Evolutionary conservation across 2,113 vertebrate genomes (phyloP), one percentile per base, ranked within the genome.

Genomic region (Marmota monax): DNA sequence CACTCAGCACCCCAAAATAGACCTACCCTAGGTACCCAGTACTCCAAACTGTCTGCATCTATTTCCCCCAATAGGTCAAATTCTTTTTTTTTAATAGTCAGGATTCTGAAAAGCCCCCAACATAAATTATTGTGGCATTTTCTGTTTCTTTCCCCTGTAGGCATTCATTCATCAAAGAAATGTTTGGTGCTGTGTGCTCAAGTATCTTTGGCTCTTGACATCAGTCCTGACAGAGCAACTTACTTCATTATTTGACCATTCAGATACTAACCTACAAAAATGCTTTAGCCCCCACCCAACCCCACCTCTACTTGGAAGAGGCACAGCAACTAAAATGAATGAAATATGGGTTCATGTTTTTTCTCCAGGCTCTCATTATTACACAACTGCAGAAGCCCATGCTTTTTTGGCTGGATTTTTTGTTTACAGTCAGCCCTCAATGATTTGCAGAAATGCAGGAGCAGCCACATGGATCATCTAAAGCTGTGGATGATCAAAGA

Each of bases 111-210:
- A 93, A 95, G 39, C 23, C 37, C 45, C 73, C 76, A 48, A 22
- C 56, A 63, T 23, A 25, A 67, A 53, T 84, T 51, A 73, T 22
- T 85, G 9, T 93, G 79, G 37, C 20, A n/a, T 96, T 84, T 94
- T 95, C 77, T 93, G 18, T 84, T 87, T 94, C 85, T 80, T 89
- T 91, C 83, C 48, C 67, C 67, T 5, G 1, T 51, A 77, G 34
- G 32, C 93, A 94, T 88, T 95, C 92, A 94, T 88, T 95, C 96
- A 37, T 39, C 92, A 97, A 91, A 58, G 53, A 97, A 96, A 94
- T 78, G 25, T 79, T 45, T 85, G 74, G 69, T 74, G 87, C 34
- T 89, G 92, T 51, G 3, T 45, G 74, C 77, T 93, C 56, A 87
- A 70, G 65, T 27, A 13, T 58, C 73, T 96, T 86, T 39, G 72